Evolutionary conservation across 2,113 vertebrate species (phyloP), one percentile per base, ranked within the genome.

Genomic region (Paratilapia polleni): DNA sequence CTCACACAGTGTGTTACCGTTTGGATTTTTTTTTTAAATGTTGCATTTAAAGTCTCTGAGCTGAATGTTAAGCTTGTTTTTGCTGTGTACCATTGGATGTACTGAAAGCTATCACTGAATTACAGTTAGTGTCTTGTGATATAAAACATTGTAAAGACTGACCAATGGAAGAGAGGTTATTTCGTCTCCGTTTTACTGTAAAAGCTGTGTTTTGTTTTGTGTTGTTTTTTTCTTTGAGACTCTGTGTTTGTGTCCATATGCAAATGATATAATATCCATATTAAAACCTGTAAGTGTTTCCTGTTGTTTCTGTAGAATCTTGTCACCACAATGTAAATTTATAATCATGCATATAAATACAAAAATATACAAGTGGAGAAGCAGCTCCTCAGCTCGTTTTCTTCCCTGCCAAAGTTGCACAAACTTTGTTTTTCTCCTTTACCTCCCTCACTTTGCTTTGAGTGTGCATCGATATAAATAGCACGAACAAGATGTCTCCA

Each of bases 401-500:
- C 36, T 1, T 41, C 34, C 7, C 14, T 12, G 8, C 34, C 36
- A 1, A 11, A 15, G 58, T 8, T 24, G 19, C 15, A 26, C 63
- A 66, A 15, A 7, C 47, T 17, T 19, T 52, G 6, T 52, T 19
- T 17, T 52, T 52, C 47, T 12, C 15, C 15, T 52, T 49, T 6
- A 49, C 14, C 15, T 15, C 15, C 47, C 4, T 49, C 15, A 49
- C 47, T 49, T 17, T 5, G 15, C 5, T 49, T 15, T 47, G 43
- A 14, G 43, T 47, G 43, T 47, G 43, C 15, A 9, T 17, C 14
- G 15, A 4, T 15, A 15, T 17, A 41, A 41, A 41, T 41, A 11
- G 38, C 38, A 41, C 2, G 38, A 19, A 63, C 34, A 0, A 38
- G 34, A 63, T 34, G 61, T 63, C 34, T 0, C 0, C 41, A 43